phyloP scores from a whole-genome alignment of 2,797 vertebrate genomes.

The Siniperca scherzeri region DNA sequence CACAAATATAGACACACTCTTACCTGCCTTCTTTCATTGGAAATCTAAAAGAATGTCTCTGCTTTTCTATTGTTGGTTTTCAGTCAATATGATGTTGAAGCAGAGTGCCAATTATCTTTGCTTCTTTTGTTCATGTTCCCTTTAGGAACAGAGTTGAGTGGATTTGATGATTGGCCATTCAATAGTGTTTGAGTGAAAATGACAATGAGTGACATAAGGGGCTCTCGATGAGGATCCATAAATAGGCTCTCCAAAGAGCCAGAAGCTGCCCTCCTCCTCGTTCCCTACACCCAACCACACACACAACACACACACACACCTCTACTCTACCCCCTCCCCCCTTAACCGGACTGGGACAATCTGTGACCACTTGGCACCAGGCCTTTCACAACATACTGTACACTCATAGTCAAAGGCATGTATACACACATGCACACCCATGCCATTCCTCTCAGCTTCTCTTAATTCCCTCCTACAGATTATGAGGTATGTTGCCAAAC shows the following conservation, averaged over 20 bases:
- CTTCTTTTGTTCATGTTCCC: slow-evolving; percentile 52
- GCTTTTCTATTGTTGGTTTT: slow-evolving; percentile 22
- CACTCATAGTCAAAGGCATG: slow-evolving; percentile 35
- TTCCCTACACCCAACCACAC: slow-evolving; percentile 33
- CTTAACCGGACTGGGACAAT: slow-evolving; percentile 61
- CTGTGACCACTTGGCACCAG: slow-evolving; percentile 72
- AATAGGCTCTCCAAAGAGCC: slow-evolving; percentile 73
- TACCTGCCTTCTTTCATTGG: neutral
- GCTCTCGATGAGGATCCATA: slow-evolving; percentile 70
- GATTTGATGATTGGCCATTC: slow-evolving; percentile 71
- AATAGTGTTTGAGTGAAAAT: slow-evolving; percentile 63
- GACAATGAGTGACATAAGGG: slow-evolving; percentile 71
- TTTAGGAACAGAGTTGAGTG: slow-evolving; percentile 58
- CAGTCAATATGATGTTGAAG: slow-evolving; percentile 40
- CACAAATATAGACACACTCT: neutral
- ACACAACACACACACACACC: slow-evolving; percentile 35
- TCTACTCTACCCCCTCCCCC: slow-evolving; percentile 47
- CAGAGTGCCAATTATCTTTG: slow-evolving; percentile 55
- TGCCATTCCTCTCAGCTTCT: slow-evolving; percentile 59
- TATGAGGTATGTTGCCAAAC: slow-evolving; percentile 71
- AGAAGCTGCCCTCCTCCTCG: slow-evolving; percentile 59
- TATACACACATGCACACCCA: slow-evolving; percentile 39
- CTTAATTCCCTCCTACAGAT: slow-evolving; percentile 74
- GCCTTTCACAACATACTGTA: slow-evolving; percentile 46
- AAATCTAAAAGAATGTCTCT: slow-evolving; percentile 35